Percentiles rank a stretch among this genome's conserved stretches.
Evolutionary conservation across 37 sponge, comb jelly and placozoan genomes (phyloP).

Genomic region (Hormiphora californensis): DNA sequence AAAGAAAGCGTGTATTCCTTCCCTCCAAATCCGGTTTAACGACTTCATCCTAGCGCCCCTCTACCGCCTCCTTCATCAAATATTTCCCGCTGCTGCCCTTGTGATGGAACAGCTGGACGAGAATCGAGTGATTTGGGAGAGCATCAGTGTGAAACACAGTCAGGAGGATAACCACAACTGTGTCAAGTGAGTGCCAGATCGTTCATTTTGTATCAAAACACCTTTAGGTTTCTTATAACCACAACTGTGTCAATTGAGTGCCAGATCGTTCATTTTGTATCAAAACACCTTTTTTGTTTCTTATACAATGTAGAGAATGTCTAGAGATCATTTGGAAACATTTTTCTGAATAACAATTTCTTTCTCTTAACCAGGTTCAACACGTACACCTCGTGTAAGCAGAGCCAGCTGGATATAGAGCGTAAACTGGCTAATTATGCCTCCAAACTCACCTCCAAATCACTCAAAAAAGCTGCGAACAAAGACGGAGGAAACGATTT

Average conservation of each 20-base stretch:
- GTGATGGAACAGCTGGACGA: slow-evolving; percentile 48
- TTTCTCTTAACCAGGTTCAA: neutral
- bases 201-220: too few relatives aligned
- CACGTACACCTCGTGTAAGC: slow-evolving; percentile 25
- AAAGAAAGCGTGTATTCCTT: slow-evolving; percentile 74
- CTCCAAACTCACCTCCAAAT: neutral
- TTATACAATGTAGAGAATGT: too few relatives aligned
- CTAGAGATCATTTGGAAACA: too few relatives aligned
- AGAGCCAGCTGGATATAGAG: slow-evolving; percentile 22
- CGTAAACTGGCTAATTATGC: slow-evolving; percentile 43
- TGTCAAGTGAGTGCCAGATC: slow-evolving; percentile 26
- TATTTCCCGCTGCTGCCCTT: neutral
- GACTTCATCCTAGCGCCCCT: slow-evolving; percentile 71
- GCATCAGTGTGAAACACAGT: slow-evolving; percentile 44
- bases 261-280: too few relatives aligned
- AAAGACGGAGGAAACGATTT: neutral
- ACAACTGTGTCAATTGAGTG: neutral
- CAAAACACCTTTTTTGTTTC: too few relatives aligned
- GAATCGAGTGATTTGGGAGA: slow-evolving; percentile 32
- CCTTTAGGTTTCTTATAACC: too few relatives aligned
- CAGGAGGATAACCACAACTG: slow-evolving; percentile 55
- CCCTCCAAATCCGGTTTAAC: slow-evolving; percentile 68
- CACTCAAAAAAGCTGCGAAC: neutral
- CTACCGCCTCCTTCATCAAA: slow-evolving; percentile 56
- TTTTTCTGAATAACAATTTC: too few relatives aligned